These are phyloP conservation scores for Neodiprion lecontei DNA, from an alignment of 1,140 invertebrate genomes.

Conservation along the genomic window DNA sequence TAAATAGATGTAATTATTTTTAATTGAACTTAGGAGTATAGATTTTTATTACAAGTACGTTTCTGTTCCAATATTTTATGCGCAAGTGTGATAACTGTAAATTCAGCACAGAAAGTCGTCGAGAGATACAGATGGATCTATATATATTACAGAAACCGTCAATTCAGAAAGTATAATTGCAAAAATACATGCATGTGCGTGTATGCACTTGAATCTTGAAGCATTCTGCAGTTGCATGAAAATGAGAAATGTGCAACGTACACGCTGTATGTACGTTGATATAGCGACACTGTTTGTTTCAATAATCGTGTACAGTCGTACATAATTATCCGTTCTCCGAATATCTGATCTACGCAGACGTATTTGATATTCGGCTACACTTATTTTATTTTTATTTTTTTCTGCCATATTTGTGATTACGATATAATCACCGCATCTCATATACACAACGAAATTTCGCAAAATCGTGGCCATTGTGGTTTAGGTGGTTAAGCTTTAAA, in stretches of 20 bases:
- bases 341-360: not conserved
- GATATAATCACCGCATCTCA: not conserved
- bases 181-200: too few relatives aligned
- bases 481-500: conserved; percentile 4
- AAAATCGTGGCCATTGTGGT: conserved; percentile 2
- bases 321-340: too few relatives aligned
- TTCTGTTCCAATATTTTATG: conserved; percentile 5
- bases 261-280: too few relatives aligned
- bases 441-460: conserved; percentile 1
- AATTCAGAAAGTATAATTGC: too few relatives aligned
- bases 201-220: too few relatives aligned
- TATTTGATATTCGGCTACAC: not conserved
- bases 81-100: conserved; percentile 5
- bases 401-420: not conserved
- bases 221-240: too few relatives aligned
- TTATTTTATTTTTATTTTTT: not conserved
- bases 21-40: not conserved
- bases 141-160: too few relatives aligned
- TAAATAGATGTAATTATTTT: not conserved
- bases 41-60: not conserved
- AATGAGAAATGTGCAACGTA: too few relatives aligned
- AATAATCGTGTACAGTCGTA: too few relatives aligned
- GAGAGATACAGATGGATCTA: not conserved
- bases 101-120: not conserved
- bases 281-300: too few relatives aligned